These are phyloP conservation scores for Muricea muricata DNA, from an alignment of 92 coral and sea anemone genomes.

Conservation along the genomic window DNA sequence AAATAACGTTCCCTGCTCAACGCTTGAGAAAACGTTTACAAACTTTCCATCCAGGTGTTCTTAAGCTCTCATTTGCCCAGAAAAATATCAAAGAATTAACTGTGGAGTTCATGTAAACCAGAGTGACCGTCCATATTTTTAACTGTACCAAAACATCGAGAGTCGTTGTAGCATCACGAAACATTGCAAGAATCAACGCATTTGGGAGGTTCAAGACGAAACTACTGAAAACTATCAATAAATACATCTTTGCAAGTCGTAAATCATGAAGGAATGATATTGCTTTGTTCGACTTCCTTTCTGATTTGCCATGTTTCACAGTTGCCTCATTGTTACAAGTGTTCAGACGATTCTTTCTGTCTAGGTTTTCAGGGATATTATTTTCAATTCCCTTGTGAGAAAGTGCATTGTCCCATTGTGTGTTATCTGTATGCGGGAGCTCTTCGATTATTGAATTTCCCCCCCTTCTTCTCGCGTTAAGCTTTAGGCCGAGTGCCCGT, in stretches of 20 bases:
- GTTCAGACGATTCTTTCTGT: not conserved
- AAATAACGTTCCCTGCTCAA: not conserved
- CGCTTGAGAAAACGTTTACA: constrained; percentile 6
- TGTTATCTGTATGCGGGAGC: not conserved
- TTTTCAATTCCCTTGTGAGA: not conserved
- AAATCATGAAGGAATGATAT: constrained; percentile 12
- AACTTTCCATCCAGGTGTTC: constrained; percentile 1
- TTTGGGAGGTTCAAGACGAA: constrained; percentile 12
- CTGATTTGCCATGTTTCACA: not conserved
- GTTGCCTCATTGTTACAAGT: not conserved
- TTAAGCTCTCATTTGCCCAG: constrained; percentile 3
- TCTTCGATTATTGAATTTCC: not conserved
- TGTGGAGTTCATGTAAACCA: not conserved
- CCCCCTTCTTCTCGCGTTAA: not conserved
- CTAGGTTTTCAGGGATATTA: not conserved
- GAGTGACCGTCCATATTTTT: constrained; percentile 13
- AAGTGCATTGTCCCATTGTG: not conserved
- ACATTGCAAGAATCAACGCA: constrained; percentile 1
- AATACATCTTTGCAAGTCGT: constrained; percentile 9
- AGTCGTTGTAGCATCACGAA: not conserved
- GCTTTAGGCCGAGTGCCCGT: not conserved
- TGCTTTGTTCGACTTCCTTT: not conserved
- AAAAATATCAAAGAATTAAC: constrained; percentile 17
- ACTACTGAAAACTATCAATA: not conserved
- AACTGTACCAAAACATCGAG: not conserved